Evolutionary conservation across 2,888 invertebrate species (phyloP).

Genomic region (Saturnia japonica): DNA sequence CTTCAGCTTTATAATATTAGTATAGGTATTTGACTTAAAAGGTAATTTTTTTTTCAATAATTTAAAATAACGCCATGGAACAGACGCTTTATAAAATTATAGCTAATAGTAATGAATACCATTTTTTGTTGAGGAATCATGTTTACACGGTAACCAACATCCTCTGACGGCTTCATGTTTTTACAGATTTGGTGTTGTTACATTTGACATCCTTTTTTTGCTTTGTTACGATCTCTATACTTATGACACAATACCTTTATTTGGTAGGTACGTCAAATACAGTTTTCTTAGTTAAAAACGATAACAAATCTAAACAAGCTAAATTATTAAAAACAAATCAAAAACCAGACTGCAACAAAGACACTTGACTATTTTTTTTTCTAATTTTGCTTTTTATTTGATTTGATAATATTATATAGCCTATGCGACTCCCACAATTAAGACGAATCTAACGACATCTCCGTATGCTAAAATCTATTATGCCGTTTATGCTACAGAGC

Average conservation of each 20-base stretch:
- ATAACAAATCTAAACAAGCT: not conserved
- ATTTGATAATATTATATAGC: too few species aligned
- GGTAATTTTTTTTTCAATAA: too few species aligned
- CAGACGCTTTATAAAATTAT: constrained; percentile 18
- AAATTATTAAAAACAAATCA: too few species aligned
- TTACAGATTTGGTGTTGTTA: not conserved
- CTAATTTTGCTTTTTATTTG: too few species aligned
- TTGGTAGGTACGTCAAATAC: not conserved
- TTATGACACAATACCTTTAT: not conserved
- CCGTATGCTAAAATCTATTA: too few species aligned
- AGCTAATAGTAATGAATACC: constrained; percentile 29
- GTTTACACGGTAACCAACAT: constrained; percentile 31
- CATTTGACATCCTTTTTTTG: not conserved
- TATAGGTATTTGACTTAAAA: too few species aligned
- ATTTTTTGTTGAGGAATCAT: constrained; percentile 29
- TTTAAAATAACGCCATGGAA: not conserved
- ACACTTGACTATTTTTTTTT: too few species aligned
- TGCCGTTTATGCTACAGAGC: too few species aligned
- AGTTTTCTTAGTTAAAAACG: not conserved
- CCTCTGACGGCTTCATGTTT: constrained; percentile 23
- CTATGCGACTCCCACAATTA: too few species aligned
- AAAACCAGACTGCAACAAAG: too few species aligned
- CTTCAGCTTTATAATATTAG: too few species aligned
- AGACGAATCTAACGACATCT: too few species aligned
- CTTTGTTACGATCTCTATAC: not conserved